Base-by-base conservation (phyloP, 1,140 invertebrate species). In the Brachystomella parvula region DNA sequence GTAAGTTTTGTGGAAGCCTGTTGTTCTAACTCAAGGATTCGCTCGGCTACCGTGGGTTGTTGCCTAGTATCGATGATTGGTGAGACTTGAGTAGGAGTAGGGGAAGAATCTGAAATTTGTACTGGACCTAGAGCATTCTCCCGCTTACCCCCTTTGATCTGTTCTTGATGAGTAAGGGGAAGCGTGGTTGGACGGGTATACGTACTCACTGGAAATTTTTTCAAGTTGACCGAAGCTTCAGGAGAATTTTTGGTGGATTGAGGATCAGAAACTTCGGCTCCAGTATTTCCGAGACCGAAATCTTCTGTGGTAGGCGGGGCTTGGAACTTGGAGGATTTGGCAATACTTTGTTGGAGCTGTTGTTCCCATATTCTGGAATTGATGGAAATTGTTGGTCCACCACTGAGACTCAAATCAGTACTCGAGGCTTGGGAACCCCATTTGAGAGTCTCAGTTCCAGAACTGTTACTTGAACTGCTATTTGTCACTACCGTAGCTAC, bases 401-500 rank as follows among this genome's bases (percentile, higher is more conserved):
- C 57, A 2, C 19, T 85, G 3, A 87, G 83, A 67, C 86, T 88
- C 12, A 89, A 82, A 74, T 89, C 87, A 74, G 86, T 87, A 79
- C 86, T 85, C 3, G 87, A 89, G 29, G 87, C 87, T 72, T 88
- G 85, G n/a, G n/a, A n/a, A n/a, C n/a, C n/a, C 88, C 88, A 90
- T 78, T 90, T 90, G 1, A 90, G 77, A 6, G 89, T 90, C 74
- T 90, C 89, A 71, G 61, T 69, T n/a, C 71, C 87, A 87, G 33
- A 87, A 47, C 87, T 89, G 47, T 84, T 87, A 26, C 76, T 77
- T 9, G 76, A 77, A 49, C 76, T 76, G 49, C 35, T 39, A 24
- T 78, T 77, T 33, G 85, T 86, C 17, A 76, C 76, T 0, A 78
- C 76, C 9, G 77, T 78, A 2, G 86, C 86, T 0, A 87, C 86